These are phyloP conservation scores for Eumeta japonica DNA, from an alignment of 1,140 invertebrate species.

Conservation along the genomic window DNA sequence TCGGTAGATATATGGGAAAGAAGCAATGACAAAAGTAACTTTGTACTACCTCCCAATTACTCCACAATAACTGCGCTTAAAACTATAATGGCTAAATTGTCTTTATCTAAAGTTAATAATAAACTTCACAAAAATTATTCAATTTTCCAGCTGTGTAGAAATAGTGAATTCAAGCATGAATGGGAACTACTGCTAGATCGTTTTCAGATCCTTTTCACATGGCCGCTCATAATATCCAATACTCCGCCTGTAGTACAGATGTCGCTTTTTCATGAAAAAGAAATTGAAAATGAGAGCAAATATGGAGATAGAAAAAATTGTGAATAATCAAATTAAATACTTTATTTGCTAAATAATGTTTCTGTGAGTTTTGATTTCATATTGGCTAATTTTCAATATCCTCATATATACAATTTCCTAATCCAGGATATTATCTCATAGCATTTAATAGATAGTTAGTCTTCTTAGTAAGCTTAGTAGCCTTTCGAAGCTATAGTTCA, in stretches of 20 bases:
- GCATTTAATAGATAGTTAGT: no score
- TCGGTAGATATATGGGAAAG: conserved; percentile 34
- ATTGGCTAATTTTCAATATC: no score
- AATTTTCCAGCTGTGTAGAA: conserved; percentile 15
- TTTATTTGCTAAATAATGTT: no score
- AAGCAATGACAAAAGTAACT: conserved; percentile 14
- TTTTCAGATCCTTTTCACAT: conserved; percentile 36
- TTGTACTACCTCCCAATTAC: conserved; percentile 40
- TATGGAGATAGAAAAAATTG: conserved; percentile 10
- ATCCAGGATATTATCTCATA: no score
- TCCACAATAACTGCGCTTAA: conserved; percentile 37
- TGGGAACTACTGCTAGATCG: conserved; percentile 27
- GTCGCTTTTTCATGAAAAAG: conserved; percentile 1
- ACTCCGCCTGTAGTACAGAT: conserved; percentile 13
- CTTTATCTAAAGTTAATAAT: no score
- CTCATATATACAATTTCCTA: no score
- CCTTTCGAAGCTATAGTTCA: no score
- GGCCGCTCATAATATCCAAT: conserved; percentile 41
- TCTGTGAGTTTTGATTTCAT: no score
- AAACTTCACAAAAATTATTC: no score
- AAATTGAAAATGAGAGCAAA: no score
- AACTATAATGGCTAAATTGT: conserved; percentile 27
- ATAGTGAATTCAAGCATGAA: conserved; percentile 22
- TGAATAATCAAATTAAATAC: conserved; percentile 10
- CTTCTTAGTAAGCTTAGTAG: no score